phyloP scores from a whole-genome alignment of 2,888 invertebrate species.

The Morpho deidamia region DNA sequence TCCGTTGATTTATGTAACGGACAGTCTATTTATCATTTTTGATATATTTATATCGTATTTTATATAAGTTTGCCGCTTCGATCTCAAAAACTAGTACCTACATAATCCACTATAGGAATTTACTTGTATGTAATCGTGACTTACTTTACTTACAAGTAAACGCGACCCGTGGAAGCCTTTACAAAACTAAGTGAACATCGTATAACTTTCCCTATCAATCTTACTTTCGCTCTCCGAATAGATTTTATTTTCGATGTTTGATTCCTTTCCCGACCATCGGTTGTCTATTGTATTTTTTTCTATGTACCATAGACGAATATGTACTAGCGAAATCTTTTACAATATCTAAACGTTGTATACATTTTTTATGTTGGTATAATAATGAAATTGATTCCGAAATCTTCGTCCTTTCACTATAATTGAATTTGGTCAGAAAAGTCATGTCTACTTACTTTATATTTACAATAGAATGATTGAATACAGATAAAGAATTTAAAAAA shows the following conservation, averaged over 20 bases:
- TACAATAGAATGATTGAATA: too few relatives aligned
- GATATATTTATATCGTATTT: conserved; percentile 13
- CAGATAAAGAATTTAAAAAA: too few relatives aligned
- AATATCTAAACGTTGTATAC: conserved; percentile 1
- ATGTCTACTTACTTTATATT: too few relatives aligned
- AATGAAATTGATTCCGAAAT: too few relatives aligned
- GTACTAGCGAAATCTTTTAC: neutral
- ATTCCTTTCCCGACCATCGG: conserved; percentile 41
- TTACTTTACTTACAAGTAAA: too few relatives aligned
- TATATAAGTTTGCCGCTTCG: neutral
- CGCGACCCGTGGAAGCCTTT: neutral
- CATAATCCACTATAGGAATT: too few relatives aligned
- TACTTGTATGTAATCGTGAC: neutral
- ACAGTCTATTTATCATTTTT: conserved; percentile 23
- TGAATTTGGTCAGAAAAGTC: too few relatives aligned
- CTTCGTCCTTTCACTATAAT: too few relatives aligned
- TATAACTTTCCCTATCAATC: conserved; percentile 62
- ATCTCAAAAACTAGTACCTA: neutral
- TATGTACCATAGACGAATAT: conserved; percentile 10
- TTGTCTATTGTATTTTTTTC: conserved; percentile 28
- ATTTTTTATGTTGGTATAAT: neutral
- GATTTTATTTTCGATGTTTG: conserved; percentile 46
- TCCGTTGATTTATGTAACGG: conserved; percentile 22
- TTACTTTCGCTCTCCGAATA: conserved; percentile 61
- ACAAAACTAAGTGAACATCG: conserved; percentile 40